Percentiles rank a stretch among this genome's conserved stretches.
These are phyloP conservation scores for Leguminivora glycinivorella DNA, from an alignment of 1,140 invertebrate species.

Conservation along the genomic window DNA sequence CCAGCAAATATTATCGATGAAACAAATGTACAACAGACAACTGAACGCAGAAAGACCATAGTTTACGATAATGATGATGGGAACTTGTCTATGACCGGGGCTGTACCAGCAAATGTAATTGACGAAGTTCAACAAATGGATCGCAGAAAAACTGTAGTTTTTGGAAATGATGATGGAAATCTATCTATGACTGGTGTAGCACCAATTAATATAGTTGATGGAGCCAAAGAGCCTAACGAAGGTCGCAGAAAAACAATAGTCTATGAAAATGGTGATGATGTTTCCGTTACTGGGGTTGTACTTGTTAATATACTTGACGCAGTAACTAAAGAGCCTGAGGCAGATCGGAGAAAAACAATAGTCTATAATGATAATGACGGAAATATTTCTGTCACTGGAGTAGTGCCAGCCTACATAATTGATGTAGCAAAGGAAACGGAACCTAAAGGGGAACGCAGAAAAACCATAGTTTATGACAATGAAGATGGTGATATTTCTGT, in stretches of 20 bases:
- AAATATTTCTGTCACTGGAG: conserved; percentile 41
- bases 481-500: conserved; percentile 40
- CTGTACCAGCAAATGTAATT: conserved; percentile 11
- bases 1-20: conserved; percentile 34
- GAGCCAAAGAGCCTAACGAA: background rate
- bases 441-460: conserved; percentile 30
- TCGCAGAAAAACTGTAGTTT: conserved; percentile 30
- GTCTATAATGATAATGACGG: conserved; percentile 42
- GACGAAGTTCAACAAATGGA: conserved; percentile 30
- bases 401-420: background rate
- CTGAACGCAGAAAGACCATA: conserved; percentile 14
- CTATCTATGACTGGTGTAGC: conserved; percentile 24
- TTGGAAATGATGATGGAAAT: background rate
- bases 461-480: conserved; percentile 36
- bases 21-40: conserved; percentile 27
- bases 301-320: conserved; percentile 32
- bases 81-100: background rate
- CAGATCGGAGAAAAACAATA: conserved; percentile 22
- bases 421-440: background rate
- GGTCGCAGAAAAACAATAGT: conserved; percentile 35
- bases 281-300: conserved; percentile 45
- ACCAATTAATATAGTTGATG: background rate
- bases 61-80: background rate
- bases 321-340: conserved; percentile 26
- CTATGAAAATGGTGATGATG: conserved; percentile 35